Evolutionary conservation across 2,888 invertebrate species (phyloP).

Genomic region (Autographa pulchrina): DNA sequence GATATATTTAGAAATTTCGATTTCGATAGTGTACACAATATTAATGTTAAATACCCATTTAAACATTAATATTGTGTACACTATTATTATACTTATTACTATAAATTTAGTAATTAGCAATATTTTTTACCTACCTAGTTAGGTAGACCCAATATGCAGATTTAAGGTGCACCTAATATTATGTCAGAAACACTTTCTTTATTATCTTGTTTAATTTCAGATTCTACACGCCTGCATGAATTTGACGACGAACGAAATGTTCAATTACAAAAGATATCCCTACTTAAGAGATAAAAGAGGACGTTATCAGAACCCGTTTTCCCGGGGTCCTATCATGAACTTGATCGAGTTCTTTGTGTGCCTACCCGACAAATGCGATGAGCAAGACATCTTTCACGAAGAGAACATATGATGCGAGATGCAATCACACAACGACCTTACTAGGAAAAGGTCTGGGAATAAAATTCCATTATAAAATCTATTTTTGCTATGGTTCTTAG

Average conservation of each 20-base stretch:
- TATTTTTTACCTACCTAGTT: no score
- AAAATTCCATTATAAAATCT: slow-evolving; percentile 34
- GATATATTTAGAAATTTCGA: no score
- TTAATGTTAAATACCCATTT: no score
- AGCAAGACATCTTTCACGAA: slow-evolving; percentile 92
- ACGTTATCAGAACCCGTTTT: slow-evolving; percentile 96
- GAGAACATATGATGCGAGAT: slow-evolving; percentile 87
- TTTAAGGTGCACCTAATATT: not conserved
- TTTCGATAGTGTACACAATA: no score
- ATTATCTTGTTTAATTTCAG: slow-evolving; percentile 84
- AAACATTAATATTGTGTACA: no score
- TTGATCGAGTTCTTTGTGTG: slow-evolving; percentile 97
- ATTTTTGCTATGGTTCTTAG: slow-evolving; percentile 26
- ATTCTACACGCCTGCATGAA: slow-evolving; percentile 97
- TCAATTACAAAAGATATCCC: slow-evolving; percentile 97
- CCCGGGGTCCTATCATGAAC: slow-evolving; percentile 96
- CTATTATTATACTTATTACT: no score
- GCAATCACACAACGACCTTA: slow-evolving; percentile 52
- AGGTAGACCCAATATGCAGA: no score
- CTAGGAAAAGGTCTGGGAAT: slow-evolving; percentile 46
- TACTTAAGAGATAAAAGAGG: slow-evolving; percentile 97
- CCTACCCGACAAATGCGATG: slow-evolving; percentile 94
- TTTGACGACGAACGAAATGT: slow-evolving; percentile 98
- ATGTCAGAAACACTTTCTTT: not conserved
- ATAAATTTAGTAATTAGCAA: no score